A percentile compares a stretch with the other conserved stretches of the same genome.
Evolutionary conservation across 2,888 invertebrate genomes (phyloP).

Genomic region (Coremacera marginata): DNA sequence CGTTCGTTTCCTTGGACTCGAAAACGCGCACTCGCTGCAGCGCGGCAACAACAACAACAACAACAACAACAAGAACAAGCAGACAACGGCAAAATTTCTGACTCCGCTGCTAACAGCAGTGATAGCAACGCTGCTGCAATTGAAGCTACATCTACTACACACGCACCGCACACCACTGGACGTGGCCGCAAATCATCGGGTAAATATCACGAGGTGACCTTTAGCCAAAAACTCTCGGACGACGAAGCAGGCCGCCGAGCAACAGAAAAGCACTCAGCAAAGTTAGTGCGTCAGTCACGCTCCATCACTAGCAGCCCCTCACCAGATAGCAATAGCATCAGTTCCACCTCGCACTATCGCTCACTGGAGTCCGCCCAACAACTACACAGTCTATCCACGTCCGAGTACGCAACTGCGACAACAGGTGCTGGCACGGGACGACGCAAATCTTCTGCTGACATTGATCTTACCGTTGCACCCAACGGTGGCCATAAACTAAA

Average conservation of each 20-base stretch:
- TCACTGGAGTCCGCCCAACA: conserved; percentile 48
- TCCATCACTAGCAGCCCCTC: conserved; percentile 41
- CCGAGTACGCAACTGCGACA: conserved; percentile 50
- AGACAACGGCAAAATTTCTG: conserved; percentile 19
- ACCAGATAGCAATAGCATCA: conserved; percentile 11
- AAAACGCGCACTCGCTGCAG: conserved; percentile 46
- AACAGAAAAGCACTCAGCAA: neutral
- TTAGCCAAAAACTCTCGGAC: conserved; percentile 52
- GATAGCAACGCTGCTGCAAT: conserved; percentile 36
- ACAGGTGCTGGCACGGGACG: neutral
- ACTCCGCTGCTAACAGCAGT: conserved; percentile 36
- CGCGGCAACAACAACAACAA: conserved; percentile 27
- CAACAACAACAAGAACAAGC: conserved; percentile 32
- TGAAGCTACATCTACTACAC: neutral
- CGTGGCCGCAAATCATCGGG: conserved; percentile 58
- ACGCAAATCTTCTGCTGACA: conserved; percentile 25
- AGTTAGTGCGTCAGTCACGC: conserved; percentile 29
- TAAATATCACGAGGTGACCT: conserved; percentile 61
- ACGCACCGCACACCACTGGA: neutral
- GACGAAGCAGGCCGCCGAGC: conserved; percentile 53
- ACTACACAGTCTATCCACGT: conserved; percentile 43
- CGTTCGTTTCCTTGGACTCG: conserved; percentile 68
- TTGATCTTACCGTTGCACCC: conserved; percentile 1
- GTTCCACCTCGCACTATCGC: conserved; percentile 52
- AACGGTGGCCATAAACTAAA: conserved; percentile 22